Conservation (phyloP, 2,113 vertebrate species). For the Ellobius talpinus region DNA sequence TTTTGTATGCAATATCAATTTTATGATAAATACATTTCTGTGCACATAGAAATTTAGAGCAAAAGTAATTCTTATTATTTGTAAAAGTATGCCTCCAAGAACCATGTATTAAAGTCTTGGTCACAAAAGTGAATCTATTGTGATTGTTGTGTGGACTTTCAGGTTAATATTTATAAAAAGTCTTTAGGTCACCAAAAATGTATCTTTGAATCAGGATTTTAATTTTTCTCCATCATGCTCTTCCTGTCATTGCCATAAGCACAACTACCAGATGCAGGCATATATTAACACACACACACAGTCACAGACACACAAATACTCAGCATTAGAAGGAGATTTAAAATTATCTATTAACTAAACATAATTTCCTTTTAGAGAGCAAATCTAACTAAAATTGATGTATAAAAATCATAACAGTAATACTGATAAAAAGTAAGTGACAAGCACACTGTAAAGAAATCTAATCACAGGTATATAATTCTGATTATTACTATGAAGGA, state of each 20-base stretch:
- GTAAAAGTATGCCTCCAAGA: background rate
- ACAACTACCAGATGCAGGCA: background rate
- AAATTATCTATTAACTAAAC: background rate
- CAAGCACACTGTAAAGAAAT: background rate
- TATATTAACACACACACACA: background rate
- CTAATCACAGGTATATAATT: background rate
- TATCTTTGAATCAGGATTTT: background rate
- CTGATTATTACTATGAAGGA: background rate
- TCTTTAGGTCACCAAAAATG: background rate
- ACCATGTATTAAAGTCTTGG: background rate
- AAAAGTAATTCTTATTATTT: background rate
- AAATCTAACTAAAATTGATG: background rate
- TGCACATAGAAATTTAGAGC: background rate
- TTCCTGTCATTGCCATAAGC: background rate
- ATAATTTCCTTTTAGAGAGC: background rate
- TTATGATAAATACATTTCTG: background rate
- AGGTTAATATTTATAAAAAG: background rate
- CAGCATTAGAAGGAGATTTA: background rate
- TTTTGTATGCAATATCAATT: background rate
- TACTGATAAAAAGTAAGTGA: background rate
- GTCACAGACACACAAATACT: background rate
- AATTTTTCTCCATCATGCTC: background rate
- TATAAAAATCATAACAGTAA: background rate
- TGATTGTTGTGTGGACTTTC: background rate
- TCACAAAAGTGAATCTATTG: background rate